Evolutionary conservation across 2,888 invertebrate genomes (phyloP).

Genomic region (Temnothorax rugatulus): DNA sequence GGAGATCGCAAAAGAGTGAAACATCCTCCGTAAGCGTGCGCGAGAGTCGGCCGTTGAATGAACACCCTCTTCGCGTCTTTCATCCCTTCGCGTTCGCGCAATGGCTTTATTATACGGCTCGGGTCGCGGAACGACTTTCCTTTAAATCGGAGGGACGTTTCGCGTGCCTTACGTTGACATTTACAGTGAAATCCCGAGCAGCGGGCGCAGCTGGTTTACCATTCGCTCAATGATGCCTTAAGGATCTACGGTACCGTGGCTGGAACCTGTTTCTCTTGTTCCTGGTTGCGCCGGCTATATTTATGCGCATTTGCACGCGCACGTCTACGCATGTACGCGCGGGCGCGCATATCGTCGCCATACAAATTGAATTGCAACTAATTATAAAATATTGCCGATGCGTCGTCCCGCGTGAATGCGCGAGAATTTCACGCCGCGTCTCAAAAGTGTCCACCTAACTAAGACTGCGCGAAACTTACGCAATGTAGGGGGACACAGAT

Average conservation of each 20-base stretch:
- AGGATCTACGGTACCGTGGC: slow-evolving; percentile 70
- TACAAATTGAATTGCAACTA: slow-evolving; percentile 53
- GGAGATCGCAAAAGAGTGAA: not conserved
- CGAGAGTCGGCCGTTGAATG: slow-evolving; percentile 21
- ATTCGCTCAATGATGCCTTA: slow-evolving; percentile 72
- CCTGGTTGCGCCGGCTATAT: slow-evolving; percentile 62
- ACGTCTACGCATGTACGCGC: slow-evolving; percentile 19
- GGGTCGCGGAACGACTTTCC: slow-evolving; percentile 68
- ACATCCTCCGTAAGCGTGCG: not conserved
- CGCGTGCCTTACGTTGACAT: slow-evolving; percentile 74
- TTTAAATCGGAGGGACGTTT: slow-evolving; percentile 71
- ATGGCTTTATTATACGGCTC: slow-evolving; percentile 6
- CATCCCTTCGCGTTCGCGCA: slow-evolving; percentile 28
- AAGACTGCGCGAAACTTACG: not conserved
- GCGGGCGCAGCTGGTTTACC: slow-evolving; percentile 68
- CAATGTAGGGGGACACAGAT: not conserved
- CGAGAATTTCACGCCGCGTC: slow-evolving; percentile 40
- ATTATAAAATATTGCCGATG: slow-evolving; percentile 49
- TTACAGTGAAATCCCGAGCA: slow-evolving; percentile 72
- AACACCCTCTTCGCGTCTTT: slow-evolving; percentile 37
- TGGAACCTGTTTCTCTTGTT: slow-evolving; percentile 74
- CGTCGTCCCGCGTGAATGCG: slow-evolving; percentile 10
- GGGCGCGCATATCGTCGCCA: slow-evolving; percentile 39
- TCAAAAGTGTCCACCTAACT: slow-evolving; percentile 13
- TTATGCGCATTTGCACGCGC: slow-evolving; percentile 51